These are phyloP conservation scores for Danionella dracula DNA, from an alignment of 2,797 vertebrate species.

Conservation along the genomic window DNA sequence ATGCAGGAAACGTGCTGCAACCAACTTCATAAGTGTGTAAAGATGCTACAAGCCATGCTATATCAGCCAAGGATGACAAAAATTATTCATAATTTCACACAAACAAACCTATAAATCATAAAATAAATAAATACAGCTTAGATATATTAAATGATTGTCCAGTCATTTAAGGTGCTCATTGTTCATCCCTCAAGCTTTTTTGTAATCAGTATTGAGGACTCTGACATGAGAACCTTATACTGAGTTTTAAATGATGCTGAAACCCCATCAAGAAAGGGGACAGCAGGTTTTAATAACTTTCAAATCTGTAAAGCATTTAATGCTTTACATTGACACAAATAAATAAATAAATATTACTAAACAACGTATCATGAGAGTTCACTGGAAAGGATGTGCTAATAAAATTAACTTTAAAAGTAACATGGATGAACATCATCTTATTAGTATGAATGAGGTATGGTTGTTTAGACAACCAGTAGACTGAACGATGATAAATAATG, in stretches of 20 bases:
- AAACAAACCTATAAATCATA: slow-evolving; percentile 4
- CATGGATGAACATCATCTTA: too few relatives aligned
- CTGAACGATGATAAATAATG: neutral
- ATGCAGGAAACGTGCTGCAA: too few relatives aligned
- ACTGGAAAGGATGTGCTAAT: neutral
- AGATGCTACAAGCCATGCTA: too few relatives aligned
- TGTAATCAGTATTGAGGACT: neutral
- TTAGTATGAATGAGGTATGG: too few relatives aligned
- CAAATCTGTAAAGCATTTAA: slow-evolving; percentile 6
- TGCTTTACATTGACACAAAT: slow-evolving; percentile 1
- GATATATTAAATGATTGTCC: slow-evolving; percentile 51
- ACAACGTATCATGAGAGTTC: too few relatives aligned
- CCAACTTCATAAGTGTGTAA: too few relatives aligned
- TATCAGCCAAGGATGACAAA: too few relatives aligned
- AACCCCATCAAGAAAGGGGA: neutral
- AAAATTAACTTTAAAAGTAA: too few relatives aligned
- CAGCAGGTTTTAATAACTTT: slow-evolving; percentile 17
- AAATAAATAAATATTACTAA: neutral
- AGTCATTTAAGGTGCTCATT: slow-evolving; percentile 52
- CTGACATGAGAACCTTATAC: neutral
- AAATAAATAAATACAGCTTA: slow-evolving; percentile 29
- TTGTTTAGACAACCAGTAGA: neutral
- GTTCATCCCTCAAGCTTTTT: slow-evolving; percentile 25
- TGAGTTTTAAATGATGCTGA: neutral
- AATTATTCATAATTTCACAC: neutral